Percentiles rank a stretch among this genome's conserved stretches.
phyloP scores from a whole-genome alignment of 2,888 invertebrate species.

The Halictus quadricinctus region DNA sequence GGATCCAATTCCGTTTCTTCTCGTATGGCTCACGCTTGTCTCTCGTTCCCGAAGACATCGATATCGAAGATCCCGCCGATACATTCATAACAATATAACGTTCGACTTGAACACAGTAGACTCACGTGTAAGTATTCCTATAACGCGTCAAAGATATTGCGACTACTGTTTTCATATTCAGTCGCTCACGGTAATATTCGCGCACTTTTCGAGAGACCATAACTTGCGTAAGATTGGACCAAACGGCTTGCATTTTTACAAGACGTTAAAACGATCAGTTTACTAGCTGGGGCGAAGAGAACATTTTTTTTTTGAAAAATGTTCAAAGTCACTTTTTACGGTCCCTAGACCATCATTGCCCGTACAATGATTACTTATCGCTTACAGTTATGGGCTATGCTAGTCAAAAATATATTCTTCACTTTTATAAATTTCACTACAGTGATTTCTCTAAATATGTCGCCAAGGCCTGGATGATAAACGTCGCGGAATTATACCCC shows the following conservation, averaged over 20 bases:
- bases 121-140: neutral
- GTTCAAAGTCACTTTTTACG: too few relatives aligned
- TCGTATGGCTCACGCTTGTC: neutral
- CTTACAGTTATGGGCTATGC: too few relatives aligned
- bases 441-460: too few relatives aligned
- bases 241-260: neutral
- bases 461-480: too few relatives aligned
- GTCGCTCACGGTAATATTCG: too few relatives aligned
- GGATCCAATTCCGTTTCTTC: slow-evolving; percentile 5
- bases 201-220: too few relatives aligned
- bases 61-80: neutral
- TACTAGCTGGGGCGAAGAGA: neutral
- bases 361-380: too few relatives aligned
- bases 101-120: neutral
- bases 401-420: neutral
- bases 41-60: neutral
- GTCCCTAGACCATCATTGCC: too few relatives aligned
- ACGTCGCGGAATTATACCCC: too few relatives aligned
- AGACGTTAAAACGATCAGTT: too few relatives aligned
- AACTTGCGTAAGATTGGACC: neutral
- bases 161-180: neutral
- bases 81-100: neutral
- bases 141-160: neutral
- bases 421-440: neutral
- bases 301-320: neutral